Evolutionary conservation across 2,797 vertebrate genomes (phyloP), one percentile per base, ranked within the genome.

Genomic region (Chromobotia macracanthus): DNA sequence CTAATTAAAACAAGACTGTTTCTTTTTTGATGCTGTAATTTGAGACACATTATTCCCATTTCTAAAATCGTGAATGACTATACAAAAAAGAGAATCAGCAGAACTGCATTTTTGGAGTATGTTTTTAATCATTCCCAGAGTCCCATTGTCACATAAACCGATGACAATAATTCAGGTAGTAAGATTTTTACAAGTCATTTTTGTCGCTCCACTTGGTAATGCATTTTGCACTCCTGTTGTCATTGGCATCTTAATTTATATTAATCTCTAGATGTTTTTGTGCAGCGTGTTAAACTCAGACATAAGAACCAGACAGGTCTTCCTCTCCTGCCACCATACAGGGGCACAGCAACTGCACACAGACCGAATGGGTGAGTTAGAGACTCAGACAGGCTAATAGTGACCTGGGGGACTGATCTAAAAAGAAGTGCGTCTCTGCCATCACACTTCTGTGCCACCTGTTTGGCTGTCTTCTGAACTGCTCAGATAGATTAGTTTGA

Each of bases 271-370:
- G 46, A 53, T 63, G 8, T 38, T 41, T 67, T 73, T 77, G 69
- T 78, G 66, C 73, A 50, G 16, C 21, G 66, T 46, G 63, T 50
- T 90, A 90, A 89, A 89, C 90, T 75, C 51, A 48, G 13, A 1
- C 1, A 31, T 31, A 31, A 31, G 31, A 31, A 31, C 80, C 72
- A 65, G 75, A 23, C 76, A 79, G 72, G 56, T 72, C 56, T 79
- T 21, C 31, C 53, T 19, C 73, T 63, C 35, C 23, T 51, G 21
- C 64, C n/a, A 25, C 51, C 75, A 72, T 67, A 48, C 38, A 63
- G 61, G 53, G 68, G 61, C 74, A 64, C 25, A 60, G 0, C 7
- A 73, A 23, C 55, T 6, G 1, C 28, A 21, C 35, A 1, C 53
- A 25, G 70, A 79, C 23, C 9, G 10, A 48, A 73, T 12, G n/a